Percentiles rank a stretch among this genome's conserved stretches.
These are phyloP conservation scores for Eubucco bourcierii DNA, from an alignment of 2,113 vertebrate species.

Conservation along the genomic window DNA sequence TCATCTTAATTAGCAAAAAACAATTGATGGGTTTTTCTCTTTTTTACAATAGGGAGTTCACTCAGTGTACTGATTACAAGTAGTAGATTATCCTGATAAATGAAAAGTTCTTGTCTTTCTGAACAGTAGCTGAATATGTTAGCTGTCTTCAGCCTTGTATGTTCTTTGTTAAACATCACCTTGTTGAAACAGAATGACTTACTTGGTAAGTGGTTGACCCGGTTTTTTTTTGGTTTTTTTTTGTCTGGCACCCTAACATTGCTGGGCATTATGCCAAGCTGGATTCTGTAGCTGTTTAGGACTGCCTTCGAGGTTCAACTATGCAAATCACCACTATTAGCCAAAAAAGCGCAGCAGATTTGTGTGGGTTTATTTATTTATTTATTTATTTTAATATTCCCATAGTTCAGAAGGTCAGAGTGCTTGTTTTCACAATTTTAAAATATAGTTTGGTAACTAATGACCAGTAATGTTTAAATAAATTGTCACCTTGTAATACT, in stretches of 20 bases:
- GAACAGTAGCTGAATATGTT: slow-evolving; percentile 69
- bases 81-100: slow-evolving; percentile 79
- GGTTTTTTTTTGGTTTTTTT: neutral
- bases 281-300: slow-evolving; percentile 65
- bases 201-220: slow-evolving; percentile 41
- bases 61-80: slow-evolving; percentile 70
- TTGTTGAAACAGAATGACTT: slow-evolving; percentile 64
- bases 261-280: slow-evolving; percentile 61
- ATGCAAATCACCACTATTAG: slow-evolving; percentile 70
- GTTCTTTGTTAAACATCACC: slow-evolving; percentile 64
- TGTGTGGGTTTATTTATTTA: neutral
- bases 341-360: slow-evolving; percentile 46
- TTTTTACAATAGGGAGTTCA: slow-evolving; percentile 77
- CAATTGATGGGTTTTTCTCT: slow-evolving; percentile 80
- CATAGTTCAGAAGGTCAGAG: slow-evolving; percentile 61
- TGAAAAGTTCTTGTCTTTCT: slow-evolving; percentile 76
- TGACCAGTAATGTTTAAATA: slow-evolving; percentile 31
- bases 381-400: slow-evolving; percentile 18
- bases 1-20: slow-evolving; percentile 90
- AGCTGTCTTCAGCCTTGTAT: slow-evolving; percentile 54
- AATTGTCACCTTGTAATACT: slow-evolving; percentile 48
- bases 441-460: slow-evolving; percentile 56
- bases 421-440: slow-evolving; percentile 52
- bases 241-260: slow-evolving; percentile 63
- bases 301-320: slow-evolving; percentile 61